Evolutionary conservation across 2,888 invertebrate genomes (phyloP), one percentile per base, ranked within the genome.

Genomic region (Hydrotaea cyrtoneurina): DNA sequence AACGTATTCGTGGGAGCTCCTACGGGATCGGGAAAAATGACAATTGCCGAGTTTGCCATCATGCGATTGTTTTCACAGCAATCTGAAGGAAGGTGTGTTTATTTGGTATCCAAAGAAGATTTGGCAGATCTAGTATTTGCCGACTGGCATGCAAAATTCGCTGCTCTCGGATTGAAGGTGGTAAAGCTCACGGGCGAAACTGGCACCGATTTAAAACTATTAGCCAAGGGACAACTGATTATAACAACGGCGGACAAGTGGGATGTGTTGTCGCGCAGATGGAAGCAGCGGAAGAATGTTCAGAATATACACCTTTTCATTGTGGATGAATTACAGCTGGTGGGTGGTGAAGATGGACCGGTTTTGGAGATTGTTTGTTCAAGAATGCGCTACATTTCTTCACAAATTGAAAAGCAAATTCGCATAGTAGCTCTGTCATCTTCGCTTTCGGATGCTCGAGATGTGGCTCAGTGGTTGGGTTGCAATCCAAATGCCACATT

Each of bases 221-320:
- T 99, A 21, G 97, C 97, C 53, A 97, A 98, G 91, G 98, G 98
- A 0, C 98, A 99, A 92, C 95, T 99, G n/a, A 96, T 99, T 59
- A 95, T 99, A 85, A 97, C 98, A 4, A 99, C 99, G 0, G 98
- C 99, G 0, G 99, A 99, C 90, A 98, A 98, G 89, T 99, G 99
- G 99, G 99, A 99, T 91, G 98, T 99, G 3, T 93, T 99, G 2
- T 99, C 99, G 0, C 94, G 99, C 78, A 94, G 99, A 86, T 99
- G 99, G 99, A 99, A 99, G 89, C 99, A 99, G 89, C 94, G 99
- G 43, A 99, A 99, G 93, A 98, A 98, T 91, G 99, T 99, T 0
- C 99, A 99, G 90, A 98, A 98, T 89, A 96, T 99, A 10, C 97
- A 98, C 83, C 93, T 99, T 17, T 98, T 99, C 92, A 97, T 99